Base-by-base conservation (phyloP, 2,797 vertebrate genomes). In the Orientallactaga sibirica region DNA sequence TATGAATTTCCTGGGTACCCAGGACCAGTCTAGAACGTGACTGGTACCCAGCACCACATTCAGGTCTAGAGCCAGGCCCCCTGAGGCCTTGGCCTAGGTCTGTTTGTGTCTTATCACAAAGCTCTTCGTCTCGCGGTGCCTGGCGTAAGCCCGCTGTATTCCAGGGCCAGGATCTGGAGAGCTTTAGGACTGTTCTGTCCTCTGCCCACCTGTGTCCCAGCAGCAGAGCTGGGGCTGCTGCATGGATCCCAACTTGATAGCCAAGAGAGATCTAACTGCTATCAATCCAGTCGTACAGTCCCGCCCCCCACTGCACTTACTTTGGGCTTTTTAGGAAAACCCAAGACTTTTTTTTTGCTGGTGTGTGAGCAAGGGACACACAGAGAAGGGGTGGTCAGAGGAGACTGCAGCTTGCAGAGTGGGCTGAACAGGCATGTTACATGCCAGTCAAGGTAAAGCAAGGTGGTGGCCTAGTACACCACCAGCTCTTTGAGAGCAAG, bases 191-290 rank as follows among this genome's bases (percentile, higher is more conserved):
- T 4, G 0, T 10, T 62, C 79, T 24, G 20, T 1, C 41, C 43
- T 48, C 78, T 14, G 19, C 41, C 15, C 29, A 0, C 15, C 58
- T 10, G 20, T 27, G 61, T 16, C 71, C 67, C 58, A 77, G 43
- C 61, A 1, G 0, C 16, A 9, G n/a, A 2, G 61, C 52, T 2
- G 2, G 11, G 11, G 4, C 3, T 24, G 58, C 52, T 0, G 7
- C 2, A 0, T 71, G 37, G 64, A 62, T 10, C 24, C 55, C 3
- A 3, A 1, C 7, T 27, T 80, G 10, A 43, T 0, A 37, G 64
- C 0, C 0, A 11, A 3, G 4, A 61, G 48, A 29, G 37, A 48
- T 66, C 43, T 2, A 25, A 52, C 62, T 29, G 7, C 43, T 12
- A 16, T 5, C 52, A 37, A 1, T 20, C 25, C 6, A 66, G 19